A percentile compares a stretch with the other conserved stretches of the same genome.
Conservation (phyloP, 2,888 invertebrate species). For the Phrixothrix hirtus region DNA sequence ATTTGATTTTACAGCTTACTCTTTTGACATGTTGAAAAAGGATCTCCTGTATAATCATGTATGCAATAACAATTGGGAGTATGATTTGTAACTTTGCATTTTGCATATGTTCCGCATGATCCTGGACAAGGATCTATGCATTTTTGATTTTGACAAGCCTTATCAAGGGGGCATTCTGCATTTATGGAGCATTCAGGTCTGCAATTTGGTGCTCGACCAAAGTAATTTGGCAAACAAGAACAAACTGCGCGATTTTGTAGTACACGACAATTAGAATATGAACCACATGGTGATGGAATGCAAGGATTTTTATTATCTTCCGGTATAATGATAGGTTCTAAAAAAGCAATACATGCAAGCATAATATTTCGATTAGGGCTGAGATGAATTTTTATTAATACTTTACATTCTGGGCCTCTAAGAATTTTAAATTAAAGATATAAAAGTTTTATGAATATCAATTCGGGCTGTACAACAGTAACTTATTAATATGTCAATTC, state of each 20-base stretch:
- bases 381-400: no score
- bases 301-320: conserved; percentile 60
- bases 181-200: conserved; percentile 75
- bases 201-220: conserved; percentile 79
- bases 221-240: conserved; percentile 72
- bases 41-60: conserved; percentile 74
- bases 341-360: conserved; percentile 40
- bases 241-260: conserved; percentile 71
- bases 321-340: conserved; percentile 45
- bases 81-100: conserved; percentile 72
- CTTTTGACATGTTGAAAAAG: conserved; percentile 72
- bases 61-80: conserved; percentile 74
- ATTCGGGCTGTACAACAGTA: no score
- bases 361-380: no score
- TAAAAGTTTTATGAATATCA: no score
- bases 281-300: conserved; percentile 74
- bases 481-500: no score
- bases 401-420: no score
- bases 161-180: conserved; percentile 72
- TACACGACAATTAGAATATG: conserved; percentile 75
- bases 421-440: no score
- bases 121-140: conserved; percentile 77
- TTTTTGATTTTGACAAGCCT: conserved; percentile 71
- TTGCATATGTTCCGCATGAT: conserved; percentile 73
- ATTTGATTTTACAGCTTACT: conserved; percentile 42